Conservation (phyloP, 2,888 invertebrate species). For the Epsilonema sp. region DNA sequence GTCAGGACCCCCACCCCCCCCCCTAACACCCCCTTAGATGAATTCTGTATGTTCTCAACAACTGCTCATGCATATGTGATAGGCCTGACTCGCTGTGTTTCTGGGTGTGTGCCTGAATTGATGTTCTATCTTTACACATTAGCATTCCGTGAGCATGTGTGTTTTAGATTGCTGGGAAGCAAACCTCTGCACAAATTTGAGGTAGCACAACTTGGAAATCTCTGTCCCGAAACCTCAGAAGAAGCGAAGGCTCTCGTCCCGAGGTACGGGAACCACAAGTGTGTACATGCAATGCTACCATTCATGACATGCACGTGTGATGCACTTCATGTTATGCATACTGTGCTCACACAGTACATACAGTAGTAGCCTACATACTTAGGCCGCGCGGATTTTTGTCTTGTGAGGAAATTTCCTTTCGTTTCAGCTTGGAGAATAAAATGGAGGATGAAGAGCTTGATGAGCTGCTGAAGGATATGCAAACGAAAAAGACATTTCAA, state of each 20-base stretch:
- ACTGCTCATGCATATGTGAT: no score
- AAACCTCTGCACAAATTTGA: slow-evolving; percentile 96
- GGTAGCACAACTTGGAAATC: slow-evolving; percentile 80
- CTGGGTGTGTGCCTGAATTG: slow-evolving; percentile 5
- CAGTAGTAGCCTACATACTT: no score
- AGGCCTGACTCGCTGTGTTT: no score
- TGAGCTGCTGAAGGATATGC: slow-evolving; percentile 85
- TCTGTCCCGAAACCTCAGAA: slow-evolving; percentile 95
- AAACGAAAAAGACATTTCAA: slow-evolving; percentile 90
- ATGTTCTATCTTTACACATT: no score
- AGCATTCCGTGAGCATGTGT: not conserved
- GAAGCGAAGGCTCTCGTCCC: slow-evolving; percentile 95
- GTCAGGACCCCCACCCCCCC: no score
- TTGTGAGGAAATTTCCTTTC: slow-evolving; percentile 2
- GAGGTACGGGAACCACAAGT: no score
- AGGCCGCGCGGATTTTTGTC: not conserved
- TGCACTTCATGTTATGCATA: no score
- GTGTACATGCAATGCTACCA: no score
- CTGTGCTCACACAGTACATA: no score
- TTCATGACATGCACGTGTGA: no score
- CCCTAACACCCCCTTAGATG: no score
- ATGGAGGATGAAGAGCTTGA: slow-evolving; percentile 96
- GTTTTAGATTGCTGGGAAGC: slow-evolving; percentile 48
- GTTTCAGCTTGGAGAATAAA: slow-evolving; percentile 61
- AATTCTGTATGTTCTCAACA: no score